A percentile compares a stretch with the other conserved stretches of the same genome.
Evolutionary conservation across 37 sponge, comb jelly and placozoan genomes (phyloP).

Genomic region (Haliclona indistincta): DNA sequence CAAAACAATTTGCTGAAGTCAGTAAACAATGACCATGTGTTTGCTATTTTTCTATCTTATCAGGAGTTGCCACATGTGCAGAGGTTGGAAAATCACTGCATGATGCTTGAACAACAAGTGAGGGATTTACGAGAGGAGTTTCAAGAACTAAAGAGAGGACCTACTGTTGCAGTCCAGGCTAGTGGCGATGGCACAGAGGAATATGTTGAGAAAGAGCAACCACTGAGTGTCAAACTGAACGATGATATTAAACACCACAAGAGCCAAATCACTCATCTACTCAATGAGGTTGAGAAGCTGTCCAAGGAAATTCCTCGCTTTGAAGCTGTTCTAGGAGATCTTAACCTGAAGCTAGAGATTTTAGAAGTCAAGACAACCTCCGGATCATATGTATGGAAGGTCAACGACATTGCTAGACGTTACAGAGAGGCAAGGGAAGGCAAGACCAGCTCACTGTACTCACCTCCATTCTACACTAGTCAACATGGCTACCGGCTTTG

Average conservation of each 20-base stretch:
- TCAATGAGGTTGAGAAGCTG: background rate
- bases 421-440: constrained; percentile 57
- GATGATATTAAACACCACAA: too few relatives aligned
- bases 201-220: too few relatives aligned
- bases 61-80: too few relatives aligned
- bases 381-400: constrained; percentile 66
- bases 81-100: too few relatives aligned
- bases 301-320: background rate
- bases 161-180: background rate
- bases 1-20: too few relatives aligned
- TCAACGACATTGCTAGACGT: constrained; percentile 33
- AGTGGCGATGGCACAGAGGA: too few relatives aligned
- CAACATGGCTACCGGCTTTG: constrained; percentile 77
- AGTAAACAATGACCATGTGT: too few relatives aligned
- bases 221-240: too few relatives aligned
- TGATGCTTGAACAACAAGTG: too few relatives aligned
- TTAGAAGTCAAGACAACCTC: constrained; percentile 40
- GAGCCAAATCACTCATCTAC: too few relatives aligned
- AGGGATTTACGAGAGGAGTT: background rate
- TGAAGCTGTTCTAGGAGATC: constrained; percentile 9
- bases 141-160: background rate
- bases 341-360: constrained; percentile 22
- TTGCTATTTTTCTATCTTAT: too few relatives aligned
- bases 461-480: constrained; percentile 68
- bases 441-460: constrained; percentile 42